A percentile compares a stretch with the other conserved stretches of the same genome.
These are phyloP conservation scores for Agrilus biguttatus DNA, from an alignment of 2,888 invertebrate genomes.

Conservation along the genomic window DNA sequence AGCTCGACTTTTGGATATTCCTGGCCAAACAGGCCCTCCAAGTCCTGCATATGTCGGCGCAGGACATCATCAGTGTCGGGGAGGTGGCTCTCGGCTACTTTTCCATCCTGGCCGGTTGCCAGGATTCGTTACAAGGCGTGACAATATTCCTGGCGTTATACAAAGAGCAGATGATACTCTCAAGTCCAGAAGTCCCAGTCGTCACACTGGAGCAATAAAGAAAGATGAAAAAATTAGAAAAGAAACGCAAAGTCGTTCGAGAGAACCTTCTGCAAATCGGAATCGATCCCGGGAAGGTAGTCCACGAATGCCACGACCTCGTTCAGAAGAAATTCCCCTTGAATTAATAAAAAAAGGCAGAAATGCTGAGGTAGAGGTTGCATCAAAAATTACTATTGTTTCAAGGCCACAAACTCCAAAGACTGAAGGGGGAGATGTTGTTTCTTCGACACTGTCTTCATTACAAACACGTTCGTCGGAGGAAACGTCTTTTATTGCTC, in stretches of 20 bases:
- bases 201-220: constrained; percentile 18
- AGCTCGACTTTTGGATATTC: constrained; percentile 78
- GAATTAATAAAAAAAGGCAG: constrained; percentile 57
- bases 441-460: constrained; percentile 7
- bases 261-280: constrained; percentile 23
- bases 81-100: constrained; percentile 25
- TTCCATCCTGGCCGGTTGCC: constrained; percentile 27
- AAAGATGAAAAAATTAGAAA: constrained; percentile 9
- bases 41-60: constrained; percentile 33
- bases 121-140: constrained; percentile 31
- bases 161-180: constrained; percentile 22
- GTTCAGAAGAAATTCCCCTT: constrained; percentile 68
- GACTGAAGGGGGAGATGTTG: constrained; percentile 8
- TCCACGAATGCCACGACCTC: constrained; percentile 55
- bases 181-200: constrained; percentile 18
- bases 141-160: constrained; percentile 27
- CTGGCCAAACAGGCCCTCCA: constrained; percentile 38
- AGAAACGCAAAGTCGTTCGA: constrained; percentile 11
- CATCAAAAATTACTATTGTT: constrained; percentile 27
- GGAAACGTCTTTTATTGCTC: constrained; percentile 67
- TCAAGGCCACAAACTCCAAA: constrained; percentile 32
- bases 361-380: constrained; percentile 32
- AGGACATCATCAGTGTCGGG: constrained; percentile 21
- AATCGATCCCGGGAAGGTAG: constrained; percentile 54
- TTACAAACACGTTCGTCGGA: constrained; percentile 38